Conservation (phyloP, 2,797 vertebrate species). For the Rousettus madagascariensis region DNA sequence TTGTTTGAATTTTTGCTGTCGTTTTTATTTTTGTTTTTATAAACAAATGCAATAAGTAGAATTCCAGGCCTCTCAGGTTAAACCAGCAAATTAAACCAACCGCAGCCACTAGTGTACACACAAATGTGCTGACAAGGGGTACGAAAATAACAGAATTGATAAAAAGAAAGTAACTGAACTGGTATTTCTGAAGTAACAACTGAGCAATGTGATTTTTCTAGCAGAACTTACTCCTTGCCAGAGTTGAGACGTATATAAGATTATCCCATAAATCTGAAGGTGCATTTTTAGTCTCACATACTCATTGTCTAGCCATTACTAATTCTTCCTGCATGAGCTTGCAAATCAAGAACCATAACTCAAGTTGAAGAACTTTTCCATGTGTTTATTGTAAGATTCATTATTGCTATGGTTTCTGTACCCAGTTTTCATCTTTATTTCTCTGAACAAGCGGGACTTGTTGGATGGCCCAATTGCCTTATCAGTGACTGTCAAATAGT, state of each 20-base stretch:
- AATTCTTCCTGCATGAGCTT: background rate
- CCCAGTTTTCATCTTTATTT: background rate
- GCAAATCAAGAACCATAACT: slow-evolving; percentile 19
- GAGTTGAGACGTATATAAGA: background rate
- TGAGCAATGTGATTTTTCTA: background rate
- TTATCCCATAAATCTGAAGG: background rate
- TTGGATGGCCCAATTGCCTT: background rate
- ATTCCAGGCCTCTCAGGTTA: background rate
- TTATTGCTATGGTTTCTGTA: background rate
- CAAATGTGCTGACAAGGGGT: background rate
- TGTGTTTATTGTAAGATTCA: background rate
- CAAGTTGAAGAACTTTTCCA: background rate
- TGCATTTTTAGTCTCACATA: background rate
- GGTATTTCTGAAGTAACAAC: background rate
- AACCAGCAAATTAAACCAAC: background rate
- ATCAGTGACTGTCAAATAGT: background rate
- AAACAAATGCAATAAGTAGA: background rate
- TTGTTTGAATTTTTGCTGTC: background rate
- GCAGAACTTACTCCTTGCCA: background rate
- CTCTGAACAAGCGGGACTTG: background rate
- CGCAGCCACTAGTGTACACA: background rate
- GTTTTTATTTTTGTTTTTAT: background rate
- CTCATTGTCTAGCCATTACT: background rate
- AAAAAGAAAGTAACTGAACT: background rate
- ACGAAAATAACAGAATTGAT: background rate